These are phyloP conservation scores for Micrasema longulum DNA, from an alignment of 1,140 invertebrate genomes.

Conservation along the genomic window DNA sequence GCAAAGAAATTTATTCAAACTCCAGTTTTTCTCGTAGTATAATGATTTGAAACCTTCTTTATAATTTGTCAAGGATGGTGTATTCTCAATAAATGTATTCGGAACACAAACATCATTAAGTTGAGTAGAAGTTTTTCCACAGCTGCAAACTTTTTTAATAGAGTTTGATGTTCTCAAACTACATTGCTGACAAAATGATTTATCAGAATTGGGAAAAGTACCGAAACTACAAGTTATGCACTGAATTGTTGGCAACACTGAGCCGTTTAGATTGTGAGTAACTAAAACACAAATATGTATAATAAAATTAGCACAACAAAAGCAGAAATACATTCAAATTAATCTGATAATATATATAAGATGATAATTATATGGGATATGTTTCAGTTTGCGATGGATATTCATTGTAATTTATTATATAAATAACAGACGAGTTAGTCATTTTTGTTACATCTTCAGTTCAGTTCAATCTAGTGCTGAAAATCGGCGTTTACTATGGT, in stretches of 20 bases:
- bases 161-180: conserved; percentile 6
- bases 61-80: conserved; percentile 3
- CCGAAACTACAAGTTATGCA: conserved; percentile 49
- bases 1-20: conserved; percentile 46
- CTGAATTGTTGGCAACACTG: conserved; percentile 36
- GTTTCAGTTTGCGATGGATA: no score
- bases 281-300: conserved; percentile 40
- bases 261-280: conserved; percentile 45
- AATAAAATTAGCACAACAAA: no score
- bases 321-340: no score
- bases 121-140: conserved; percentile 36
- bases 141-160: conserved; percentile 33
- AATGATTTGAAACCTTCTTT: conserved; percentile 32
- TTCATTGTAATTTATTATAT: no score
- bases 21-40: conserved; percentile 45
- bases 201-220: conserved; percentile 41
- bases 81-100: conserved; percentile 43
- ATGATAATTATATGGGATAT: no score
- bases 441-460: no score
- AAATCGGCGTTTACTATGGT: no score
- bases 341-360: no score
- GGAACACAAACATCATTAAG: conserved; percentile 46
- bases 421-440: no score
- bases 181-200: conserved; percentile 45
- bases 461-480: no score